Evolutionary conservation across 2,113 vertebrate species (phyloP).

Genomic region (Lamprologus sp.): DNA sequence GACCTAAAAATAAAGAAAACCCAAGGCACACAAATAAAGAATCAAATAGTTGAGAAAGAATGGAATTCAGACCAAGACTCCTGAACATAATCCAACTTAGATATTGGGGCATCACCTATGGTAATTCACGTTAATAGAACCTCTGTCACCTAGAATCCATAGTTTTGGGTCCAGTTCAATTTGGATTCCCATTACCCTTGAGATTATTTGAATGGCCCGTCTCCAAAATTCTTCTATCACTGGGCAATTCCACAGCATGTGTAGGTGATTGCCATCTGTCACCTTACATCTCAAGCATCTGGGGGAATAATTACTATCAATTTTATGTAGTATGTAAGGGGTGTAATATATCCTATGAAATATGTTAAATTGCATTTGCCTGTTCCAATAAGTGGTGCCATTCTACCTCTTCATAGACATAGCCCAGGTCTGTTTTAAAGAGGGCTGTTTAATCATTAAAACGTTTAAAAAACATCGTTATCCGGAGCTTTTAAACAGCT

Average conservation of each 20-base stretch:
- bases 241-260: neutral
- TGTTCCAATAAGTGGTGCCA: neutral
- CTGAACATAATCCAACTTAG: neutral
- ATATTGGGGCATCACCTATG: neutral
- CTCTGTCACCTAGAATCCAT: neutral
- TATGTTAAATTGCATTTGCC: neutral
- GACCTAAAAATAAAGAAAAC: neutral
- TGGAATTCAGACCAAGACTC: neutral
- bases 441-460: neutral
- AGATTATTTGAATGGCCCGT: neutral
- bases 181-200: neutral
- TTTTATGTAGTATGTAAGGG: neutral
- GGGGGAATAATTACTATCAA: neutral
- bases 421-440: neutral
- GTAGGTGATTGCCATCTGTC: neutral
- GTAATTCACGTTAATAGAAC: neutral
- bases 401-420: neutral
- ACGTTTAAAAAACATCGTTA: rapidly evolving
- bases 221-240: neutral
- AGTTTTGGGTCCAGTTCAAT: neutral
- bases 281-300: neutral
- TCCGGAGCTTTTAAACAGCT: neutral
- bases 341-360: neutral
- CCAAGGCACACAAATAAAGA: neutral
- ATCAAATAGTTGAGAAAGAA: neutral